Evolutionary conservation across 1,140 invertebrate species (phyloP).

Genomic region (Apis laboriosa): DNA sequence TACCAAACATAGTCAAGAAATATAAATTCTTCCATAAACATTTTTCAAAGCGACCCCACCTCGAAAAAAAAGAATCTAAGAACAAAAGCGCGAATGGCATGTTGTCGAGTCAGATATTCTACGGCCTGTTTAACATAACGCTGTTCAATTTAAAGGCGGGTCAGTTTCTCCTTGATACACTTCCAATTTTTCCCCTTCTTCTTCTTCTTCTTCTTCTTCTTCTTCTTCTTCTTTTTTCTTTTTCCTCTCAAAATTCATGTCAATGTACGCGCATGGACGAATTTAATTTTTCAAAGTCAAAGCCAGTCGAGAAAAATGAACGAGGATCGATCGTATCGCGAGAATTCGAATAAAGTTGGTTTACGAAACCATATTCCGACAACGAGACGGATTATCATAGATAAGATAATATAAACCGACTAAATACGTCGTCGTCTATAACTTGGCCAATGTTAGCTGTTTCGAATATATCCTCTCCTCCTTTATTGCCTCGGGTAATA

Average conservation of each 20-base stretch:
- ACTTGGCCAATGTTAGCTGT: neutral
- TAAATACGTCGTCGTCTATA: constrained; percentile 15
- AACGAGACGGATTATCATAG: constrained; percentile 49
- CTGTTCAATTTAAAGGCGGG: neutral
- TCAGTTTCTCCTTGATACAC: neutral
- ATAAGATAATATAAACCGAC: constrained; percentile 42
- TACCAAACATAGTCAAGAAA: neutral
- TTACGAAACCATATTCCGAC: constrained; percentile 42
- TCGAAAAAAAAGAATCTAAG: neutral
- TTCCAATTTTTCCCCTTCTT: neutral
- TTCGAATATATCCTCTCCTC: neutral
- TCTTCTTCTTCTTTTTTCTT: neutral
- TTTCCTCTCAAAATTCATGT: neutral
- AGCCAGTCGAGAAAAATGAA: constrained; percentile 25
- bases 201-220: too few species aligned
- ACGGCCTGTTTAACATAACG: neutral
- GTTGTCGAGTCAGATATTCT: neutral
- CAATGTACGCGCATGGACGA: neutral
- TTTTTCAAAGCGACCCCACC: neutral
- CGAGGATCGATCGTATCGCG: neutral
- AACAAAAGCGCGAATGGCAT: neutral
- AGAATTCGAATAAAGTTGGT: constrained; percentile 38
- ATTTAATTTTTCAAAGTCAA: constrained; percentile 53
- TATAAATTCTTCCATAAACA: neutral
- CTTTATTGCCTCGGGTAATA: constrained; percentile 2